These are phyloP conservation scores for Podabrus alpinus DNA, from an alignment of 2,888 invertebrate species.

Conservation along the genomic window DNA sequence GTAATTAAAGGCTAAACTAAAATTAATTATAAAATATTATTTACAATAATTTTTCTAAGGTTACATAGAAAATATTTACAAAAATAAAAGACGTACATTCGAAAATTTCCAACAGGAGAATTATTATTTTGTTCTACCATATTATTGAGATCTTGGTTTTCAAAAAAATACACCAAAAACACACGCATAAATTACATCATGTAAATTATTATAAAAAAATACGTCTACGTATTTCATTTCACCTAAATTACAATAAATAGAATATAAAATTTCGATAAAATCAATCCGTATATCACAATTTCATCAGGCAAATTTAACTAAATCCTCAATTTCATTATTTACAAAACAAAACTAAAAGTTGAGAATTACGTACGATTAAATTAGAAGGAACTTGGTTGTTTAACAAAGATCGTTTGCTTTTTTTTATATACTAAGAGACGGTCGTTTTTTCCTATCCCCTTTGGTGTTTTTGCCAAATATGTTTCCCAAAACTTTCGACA, in stretches of 20 bases:
- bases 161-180: neutral
- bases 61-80: neutral
- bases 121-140: neutral
- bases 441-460: slow-evolving; percentile 76
- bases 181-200: neutral
- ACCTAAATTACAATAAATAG: slow-evolving; percentile 20
- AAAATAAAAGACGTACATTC: neutral
- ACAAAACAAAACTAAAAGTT: neutral
- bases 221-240: slow-evolving; percentile 9
- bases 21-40: neutral
- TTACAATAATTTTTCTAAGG: neutral
- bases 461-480: slow-evolving; percentile 80
- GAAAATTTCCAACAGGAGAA: neutral
- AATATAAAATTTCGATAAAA: slow-evolving; percentile 17
- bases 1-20: neutral
- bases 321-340: slow-evolving; percentile 1
- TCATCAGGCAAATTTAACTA: slow-evolving; percentile 19
- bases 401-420: neutral
- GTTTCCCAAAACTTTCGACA: slow-evolving; percentile 78
- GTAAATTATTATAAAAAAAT: neutral
- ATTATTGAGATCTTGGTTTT: neutral
- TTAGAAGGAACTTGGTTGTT: neutral
- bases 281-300: slow-evolving; percentile 27
- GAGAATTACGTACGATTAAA: neutral
- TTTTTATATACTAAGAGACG: slow-evolving; percentile 73